Evolutionary conservation across 37 sponge, comb jelly and placozoan species (phyloP).

Genomic region (Amphimedon queenslandica): DNA sequence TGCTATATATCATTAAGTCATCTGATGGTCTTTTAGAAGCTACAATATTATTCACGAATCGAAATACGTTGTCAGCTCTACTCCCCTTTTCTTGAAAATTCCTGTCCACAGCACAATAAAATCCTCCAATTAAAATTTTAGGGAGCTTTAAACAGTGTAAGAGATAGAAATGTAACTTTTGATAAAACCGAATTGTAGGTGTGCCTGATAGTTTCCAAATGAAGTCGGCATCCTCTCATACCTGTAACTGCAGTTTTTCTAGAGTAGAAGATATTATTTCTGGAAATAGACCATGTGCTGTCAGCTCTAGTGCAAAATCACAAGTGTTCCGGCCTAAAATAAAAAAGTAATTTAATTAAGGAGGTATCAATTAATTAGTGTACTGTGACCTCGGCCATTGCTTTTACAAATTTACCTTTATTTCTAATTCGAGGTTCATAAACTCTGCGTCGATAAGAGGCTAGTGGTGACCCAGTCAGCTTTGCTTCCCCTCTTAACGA

Average conservation of each 20-base stretch:
- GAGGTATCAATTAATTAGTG: background rate
- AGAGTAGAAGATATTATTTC: conserved; percentile 3
- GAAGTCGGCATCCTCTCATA: background rate
- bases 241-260: background rate
- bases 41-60: conserved; percentile 22
- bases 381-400: background rate
- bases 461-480: conserved; percentile 37
- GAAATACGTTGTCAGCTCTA: conserved; percentile 30
- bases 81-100: conserved; percentile 9
- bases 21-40: background rate
- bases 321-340: background rate
- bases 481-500: conserved; percentile 22
- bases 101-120: conserved; percentile 32
- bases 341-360: too few relatives aligned
- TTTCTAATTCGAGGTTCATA: conserved; percentile 33
- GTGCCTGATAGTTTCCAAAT: conserved; percentile 8
- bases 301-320: conserved; percentile 1
- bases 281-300: conserved; percentile 5
- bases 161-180: conserved; percentile 23
- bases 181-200: conserved; percentile 32
- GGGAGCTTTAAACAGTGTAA: conserved; percentile 11
- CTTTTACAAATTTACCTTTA: background rate
- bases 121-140: conserved; percentile 30
- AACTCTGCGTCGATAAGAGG: conserved; percentile 15
- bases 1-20: conserved; percentile 8